Conservation (phyloP, 2,113 vertebrate genomes). For the Ranitomeya variabilis region DNA sequence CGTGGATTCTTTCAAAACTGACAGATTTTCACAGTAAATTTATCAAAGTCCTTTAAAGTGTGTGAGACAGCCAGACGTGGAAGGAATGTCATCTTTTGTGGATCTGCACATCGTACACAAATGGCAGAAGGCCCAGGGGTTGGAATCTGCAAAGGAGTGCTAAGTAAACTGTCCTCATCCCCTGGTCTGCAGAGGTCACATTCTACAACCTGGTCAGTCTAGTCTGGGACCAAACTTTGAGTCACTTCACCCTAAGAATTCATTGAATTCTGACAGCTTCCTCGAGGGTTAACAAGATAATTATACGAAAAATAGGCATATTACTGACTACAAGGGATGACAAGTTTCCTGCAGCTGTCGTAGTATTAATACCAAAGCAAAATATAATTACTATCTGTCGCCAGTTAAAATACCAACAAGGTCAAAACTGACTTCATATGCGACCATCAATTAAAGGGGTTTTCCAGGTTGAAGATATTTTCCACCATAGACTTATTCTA, state of each 20-base stretch:
- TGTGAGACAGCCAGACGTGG: neutral
- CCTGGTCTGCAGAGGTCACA: neutral
- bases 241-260: neutral
- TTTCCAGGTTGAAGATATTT: too few species aligned
- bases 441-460: neutral
- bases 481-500: too few species aligned
- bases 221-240: neutral
- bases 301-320: neutral
- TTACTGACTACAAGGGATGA: neutral
- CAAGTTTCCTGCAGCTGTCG: slow-evolving; percentile 1
- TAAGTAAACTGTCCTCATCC: slow-evolving; percentile 23
- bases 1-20: neutral
- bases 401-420: slow-evolving; percentile 18
- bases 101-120: slow-evolving; percentile 5
- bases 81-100: neutral
- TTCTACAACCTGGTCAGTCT: slow-evolving; percentile 21
- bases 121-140: neutral
- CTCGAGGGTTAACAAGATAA: slow-evolving; percentile 18
- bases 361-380: neutral
- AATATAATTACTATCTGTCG: neutral
- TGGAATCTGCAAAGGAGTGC: slow-evolving; percentile 30
- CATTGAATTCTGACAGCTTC: neutral
- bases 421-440: neutral
- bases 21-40: slow-evolving; percentile 4
- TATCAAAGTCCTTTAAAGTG: slow-evolving; percentile 5